Conservation (phyloP, 2,113 vertebrate species). For the Pionites leucogaster region DNA sequence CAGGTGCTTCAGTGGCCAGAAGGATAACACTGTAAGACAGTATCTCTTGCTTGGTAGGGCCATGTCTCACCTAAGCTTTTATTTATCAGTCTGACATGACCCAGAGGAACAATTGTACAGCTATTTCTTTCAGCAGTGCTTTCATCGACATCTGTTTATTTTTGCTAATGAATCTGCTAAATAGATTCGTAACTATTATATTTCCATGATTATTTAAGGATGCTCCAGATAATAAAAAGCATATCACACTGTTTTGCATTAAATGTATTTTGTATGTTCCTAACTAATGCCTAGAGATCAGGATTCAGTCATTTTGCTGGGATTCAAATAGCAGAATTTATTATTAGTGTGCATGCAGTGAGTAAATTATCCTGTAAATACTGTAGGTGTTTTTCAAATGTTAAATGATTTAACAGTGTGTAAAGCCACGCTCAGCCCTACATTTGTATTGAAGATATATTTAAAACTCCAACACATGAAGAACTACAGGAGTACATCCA, state of each 20-base stretch:
- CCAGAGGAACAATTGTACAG: background rate
- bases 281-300: background rate
- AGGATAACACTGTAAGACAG: background rate
- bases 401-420: background rate
- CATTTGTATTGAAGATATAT: background rate
- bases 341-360: background rate
- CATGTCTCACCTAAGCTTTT: slow-evolving; percentile 8
- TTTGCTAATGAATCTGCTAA: background rate
- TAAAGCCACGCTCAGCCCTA: background rate
- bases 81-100: slow-evolving; percentile 24
- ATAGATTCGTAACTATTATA: background rate
- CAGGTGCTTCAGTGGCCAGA: slow-evolving; percentile 58
- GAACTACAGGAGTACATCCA: background rate
- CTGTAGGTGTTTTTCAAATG: background rate
- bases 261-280: background rate
- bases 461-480: background rate
- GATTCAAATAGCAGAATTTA: background rate
- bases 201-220: background rate
- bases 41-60: background rate
- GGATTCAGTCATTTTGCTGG: background rate
- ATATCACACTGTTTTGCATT: background rate
- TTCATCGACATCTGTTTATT: background rate
- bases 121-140: background rate
- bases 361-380: background rate
- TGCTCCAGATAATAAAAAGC: background rate